Base-by-base conservation (phyloP, 2,888 invertebrate genomes). In the Temnothorax rugatulus region DNA sequence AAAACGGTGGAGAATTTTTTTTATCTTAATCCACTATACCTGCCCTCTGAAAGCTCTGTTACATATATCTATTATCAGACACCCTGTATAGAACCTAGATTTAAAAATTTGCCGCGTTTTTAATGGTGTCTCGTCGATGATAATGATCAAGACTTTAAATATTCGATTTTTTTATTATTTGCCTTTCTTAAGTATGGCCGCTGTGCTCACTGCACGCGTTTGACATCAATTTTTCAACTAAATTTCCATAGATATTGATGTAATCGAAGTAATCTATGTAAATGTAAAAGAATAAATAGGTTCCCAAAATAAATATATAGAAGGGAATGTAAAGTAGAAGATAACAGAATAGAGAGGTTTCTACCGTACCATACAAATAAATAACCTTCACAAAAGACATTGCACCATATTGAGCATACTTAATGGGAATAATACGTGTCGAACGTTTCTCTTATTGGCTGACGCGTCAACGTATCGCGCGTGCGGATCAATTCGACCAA, bases 361-460 rank as follows among this genome's bases (percentile, higher is more conserved):
- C 41, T 44, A 64, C 15, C 15, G 21, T 64, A 44, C 21, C 21
- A 11, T 61, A 41, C n/a, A 74, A 75, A 76, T 75, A 64, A 75
- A 66, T 76, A 76, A 11, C 25, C 2, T 41, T 25, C 2, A 8
- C n/a, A 21, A 9, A 15, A 34, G 38, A 52, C 75, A 50, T 50
- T 64, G 50, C 75, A 64, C 4, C 8, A 47, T 38, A 18, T 64
- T 64, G 34, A 64, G 11, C 66, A 64, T 50, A 25, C 18, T 52
- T 25, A 25, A 66, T 52, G n/a, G 38, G 64, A 66, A 64, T 73
- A 41, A 57, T 50, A 75, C 25, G 18, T 64, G 25, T 73, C 13
- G 29, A 74, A 59, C 3, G 25, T 41, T 59, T 74, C 44, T 59
- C 21, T 75, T 15, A 34, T 34, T 63, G 8, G 34, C 15, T 74